phyloP scores from a whole-genome alignment of 2,113 vertebrate genomes.

The Promerops cafer region DNA sequence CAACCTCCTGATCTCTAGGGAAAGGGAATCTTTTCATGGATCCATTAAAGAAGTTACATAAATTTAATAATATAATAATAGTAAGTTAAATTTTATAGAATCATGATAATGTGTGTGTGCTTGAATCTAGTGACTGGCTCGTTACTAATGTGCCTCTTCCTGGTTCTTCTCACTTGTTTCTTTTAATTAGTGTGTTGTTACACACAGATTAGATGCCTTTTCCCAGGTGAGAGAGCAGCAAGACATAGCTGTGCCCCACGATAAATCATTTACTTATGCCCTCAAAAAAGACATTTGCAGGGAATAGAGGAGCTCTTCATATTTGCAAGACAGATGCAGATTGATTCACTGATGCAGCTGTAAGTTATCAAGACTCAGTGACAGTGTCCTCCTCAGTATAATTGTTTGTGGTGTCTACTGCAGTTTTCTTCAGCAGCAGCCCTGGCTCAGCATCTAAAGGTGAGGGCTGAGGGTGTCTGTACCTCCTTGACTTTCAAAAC shows the following conservation, averaged over 20 bases:
- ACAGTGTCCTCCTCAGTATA: not conserved
- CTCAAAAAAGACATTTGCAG: not conserved
- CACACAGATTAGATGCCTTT: not conserved
- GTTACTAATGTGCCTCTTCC: not conserved
- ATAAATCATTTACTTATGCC: not conserved
- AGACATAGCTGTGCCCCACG: not conserved
- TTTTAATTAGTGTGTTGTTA: not conserved
- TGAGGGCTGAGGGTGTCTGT: not conserved
- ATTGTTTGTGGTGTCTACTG: not conserved
- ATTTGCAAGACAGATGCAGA: not conserved
- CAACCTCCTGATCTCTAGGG: not conserved
- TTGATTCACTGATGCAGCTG: not conserved
- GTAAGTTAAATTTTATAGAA: not conserved
- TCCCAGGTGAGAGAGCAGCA: not conserved
- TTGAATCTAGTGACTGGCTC: not conserved
- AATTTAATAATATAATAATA: not conserved
- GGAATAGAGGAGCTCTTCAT: not conserved
- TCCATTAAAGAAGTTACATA: not conserved
- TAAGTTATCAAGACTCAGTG: conserved; percentile 26
- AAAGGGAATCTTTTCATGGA: not conserved
- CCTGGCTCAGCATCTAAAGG: not conserved
- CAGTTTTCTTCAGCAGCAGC: not conserved
- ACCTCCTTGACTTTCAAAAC: not conserved
- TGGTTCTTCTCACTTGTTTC: not conserved
- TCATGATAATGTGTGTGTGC: not conserved